Evolutionary conservation across 2,888 invertebrate species (phyloP).

Genomic region (Agelastica alni): DNA sequence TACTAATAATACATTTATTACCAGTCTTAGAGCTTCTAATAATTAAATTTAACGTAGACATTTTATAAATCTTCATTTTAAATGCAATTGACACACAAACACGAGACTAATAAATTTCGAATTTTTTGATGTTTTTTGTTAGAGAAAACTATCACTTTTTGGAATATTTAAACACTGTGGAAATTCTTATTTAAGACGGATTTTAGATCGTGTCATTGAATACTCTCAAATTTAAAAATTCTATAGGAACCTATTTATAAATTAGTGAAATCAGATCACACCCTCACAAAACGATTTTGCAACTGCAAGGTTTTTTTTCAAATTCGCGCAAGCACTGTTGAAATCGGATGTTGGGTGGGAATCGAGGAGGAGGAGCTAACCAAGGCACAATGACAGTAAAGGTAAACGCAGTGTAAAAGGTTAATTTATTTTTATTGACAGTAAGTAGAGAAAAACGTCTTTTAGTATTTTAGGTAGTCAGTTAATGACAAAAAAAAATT

Average conservation of each 20-base stretch:
- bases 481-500: no score
- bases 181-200: constrained; percentile 29
- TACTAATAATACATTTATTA: constrained; percentile 34
- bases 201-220: constrained; percentile 34
- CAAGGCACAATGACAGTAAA: neutral
- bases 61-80: constrained; percentile 55
- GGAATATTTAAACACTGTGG: constrained; percentile 1
- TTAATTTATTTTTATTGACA: no score
- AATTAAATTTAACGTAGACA: constrained; percentile 51
- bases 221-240: constrained; percentile 8
- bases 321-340: constrained; percentile 4
- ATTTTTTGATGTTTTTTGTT: neutral
- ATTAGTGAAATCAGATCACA: constrained; percentile 4
- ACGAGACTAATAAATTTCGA: constrained; percentile 6
- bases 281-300: constrained; percentile 5
- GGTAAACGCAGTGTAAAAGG: no score
- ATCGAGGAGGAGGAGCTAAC: neutral
- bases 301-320: constrained; percentile 4
- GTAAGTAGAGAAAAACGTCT: no score
- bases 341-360: neutral
- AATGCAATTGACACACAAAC: constrained; percentile 16
- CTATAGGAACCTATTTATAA: neutral
- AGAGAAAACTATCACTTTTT: constrained; percentile 5
- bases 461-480: no score
- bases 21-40: constrained; percentile 57